Evolutionary conservation across 2,113 vertebrate genomes (phyloP).

Genomic region (Proterorhinus semilunaris): DNA sequence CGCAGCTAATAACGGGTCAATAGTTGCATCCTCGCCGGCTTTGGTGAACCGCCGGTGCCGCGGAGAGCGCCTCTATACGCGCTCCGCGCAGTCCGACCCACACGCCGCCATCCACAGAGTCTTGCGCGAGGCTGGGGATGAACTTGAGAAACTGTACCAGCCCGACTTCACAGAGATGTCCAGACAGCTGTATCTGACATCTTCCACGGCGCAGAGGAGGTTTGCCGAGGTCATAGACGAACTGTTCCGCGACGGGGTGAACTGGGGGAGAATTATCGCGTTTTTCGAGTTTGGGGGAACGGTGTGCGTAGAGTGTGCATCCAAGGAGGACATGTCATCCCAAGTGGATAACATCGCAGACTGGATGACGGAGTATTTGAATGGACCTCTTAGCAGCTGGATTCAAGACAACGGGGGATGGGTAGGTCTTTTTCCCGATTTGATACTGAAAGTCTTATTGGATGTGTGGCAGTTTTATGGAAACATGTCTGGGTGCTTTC

Average conservation of each 20-base stretch:
- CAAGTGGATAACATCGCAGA: constrained; percentile 90
- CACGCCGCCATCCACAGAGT: constrained; percentile 81
- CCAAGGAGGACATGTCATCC: constrained; percentile 87
- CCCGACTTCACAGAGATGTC: constrained; percentile 94
- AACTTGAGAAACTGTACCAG: constrained; percentile 90
- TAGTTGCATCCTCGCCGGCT: constrained; percentile 61
- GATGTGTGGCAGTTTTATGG: background rate
- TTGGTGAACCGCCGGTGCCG: constrained; percentile 65
- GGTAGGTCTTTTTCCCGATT: constrained; percentile 78
- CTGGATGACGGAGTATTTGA: constrained; percentile 99
- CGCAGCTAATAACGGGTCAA: constrained; percentile 57
- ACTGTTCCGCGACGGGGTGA: constrained; percentile 95
- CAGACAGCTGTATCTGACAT: constrained; percentile 89
- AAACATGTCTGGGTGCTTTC: background rate
- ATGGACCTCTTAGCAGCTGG: constrained; percentile 91
- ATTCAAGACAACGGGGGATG: constrained; percentile 98
- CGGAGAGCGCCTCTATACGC: constrained; percentile 42
- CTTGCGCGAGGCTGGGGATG: constrained; percentile 89
- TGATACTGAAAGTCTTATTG: constrained; percentile 37
- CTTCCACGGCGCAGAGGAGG: constrained; percentile 83
- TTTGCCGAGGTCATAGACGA: constrained; percentile 94
- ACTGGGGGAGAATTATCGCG: constrained; percentile 97
- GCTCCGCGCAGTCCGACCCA: constrained; percentile 49
- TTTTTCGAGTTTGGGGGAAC: constrained; percentile 97
- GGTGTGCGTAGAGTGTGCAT: constrained; percentile 93